Conservation (phyloP, 2,888 invertebrate genomes). For the Agriotes lineatus region DNA sequence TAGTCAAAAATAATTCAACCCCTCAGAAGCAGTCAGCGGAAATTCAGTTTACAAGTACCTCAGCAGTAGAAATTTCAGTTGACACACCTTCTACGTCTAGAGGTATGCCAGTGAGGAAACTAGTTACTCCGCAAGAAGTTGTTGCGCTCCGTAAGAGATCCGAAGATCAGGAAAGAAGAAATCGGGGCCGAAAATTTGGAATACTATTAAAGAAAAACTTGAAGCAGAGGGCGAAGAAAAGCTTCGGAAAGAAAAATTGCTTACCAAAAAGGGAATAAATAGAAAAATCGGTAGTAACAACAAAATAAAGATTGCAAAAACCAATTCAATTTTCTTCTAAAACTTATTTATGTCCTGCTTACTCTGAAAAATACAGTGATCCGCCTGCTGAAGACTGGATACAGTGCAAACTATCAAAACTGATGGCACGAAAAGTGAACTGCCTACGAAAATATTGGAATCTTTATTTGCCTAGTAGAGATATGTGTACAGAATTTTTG, state of each 20-base stretch:
- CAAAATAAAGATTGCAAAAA: neutral
- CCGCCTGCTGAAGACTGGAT: neutral
- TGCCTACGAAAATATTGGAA: no score
- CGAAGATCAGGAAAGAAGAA: conserved; percentile 6
- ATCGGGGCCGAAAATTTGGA: conserved; percentile 11
- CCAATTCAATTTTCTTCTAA: no score
- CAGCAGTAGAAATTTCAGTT: neutral
- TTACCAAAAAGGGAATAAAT: neutral
- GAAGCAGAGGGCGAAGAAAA: no score
- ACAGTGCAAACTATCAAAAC: neutral
- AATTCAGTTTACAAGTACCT: neutral
- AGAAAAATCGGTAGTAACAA: neutral
- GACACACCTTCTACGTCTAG: neutral
- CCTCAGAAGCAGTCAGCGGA: neutral
- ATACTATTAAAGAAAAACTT: conserved; percentile 4
- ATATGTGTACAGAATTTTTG: no score
- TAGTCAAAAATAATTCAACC: no score
- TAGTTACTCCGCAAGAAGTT: no score
- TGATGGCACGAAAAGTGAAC: no score
- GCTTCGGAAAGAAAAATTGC: neutral
- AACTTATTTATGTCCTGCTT: no score
- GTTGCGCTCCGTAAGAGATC: neutral
- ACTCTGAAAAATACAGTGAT: no score
- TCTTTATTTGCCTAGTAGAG: no score
- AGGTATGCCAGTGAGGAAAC: no score